Evolutionary conservation across 2,888 invertebrate genomes (phyloP), one percentile per base, ranked within the genome.

Genomic region (Microplitis manilae): DNA sequence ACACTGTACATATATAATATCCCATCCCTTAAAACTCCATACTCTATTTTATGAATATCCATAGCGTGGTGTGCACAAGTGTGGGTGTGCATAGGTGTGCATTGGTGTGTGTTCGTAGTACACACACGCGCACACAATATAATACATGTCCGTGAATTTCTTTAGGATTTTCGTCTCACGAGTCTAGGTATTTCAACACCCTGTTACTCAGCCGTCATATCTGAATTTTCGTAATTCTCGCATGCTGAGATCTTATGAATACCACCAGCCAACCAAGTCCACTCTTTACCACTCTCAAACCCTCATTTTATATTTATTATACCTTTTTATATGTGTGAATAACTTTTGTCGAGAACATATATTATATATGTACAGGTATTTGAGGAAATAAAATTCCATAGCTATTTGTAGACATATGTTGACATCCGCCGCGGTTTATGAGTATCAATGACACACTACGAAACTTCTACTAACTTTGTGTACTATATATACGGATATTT

Each of bases 81-180:
- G 30, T 30, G 30, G 30, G 30, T 30, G 30, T 30, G 30, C 30
- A 30, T 20, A 20, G 20, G 20, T 20, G 17, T 17, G 17, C 17
- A 17, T 20, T 20, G 20, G 20, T 20, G 30, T 30, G 30, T 30
- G 30, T 30, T 30, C 4, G 30, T 30, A 30, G 4, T 30, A 30
- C 30, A 30, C 30, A 30, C 30, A 30, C 30, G 4, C 30, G 5
- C 67, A 59, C 59, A 59, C 13, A n/a, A 67, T 30, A 30, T 30
- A 30, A 30, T 30, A 30, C 30, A n/a, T 67, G 40, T 68, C 41
- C 39, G 15, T 50, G 41, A 64, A 73, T 73, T 67, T 73, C 73
- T 73, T 73, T 15, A 59, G 15, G 15, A 50, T 13, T 67, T 73
- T 41, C 73, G 64, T 73, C 65, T 71, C 60, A 69, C 30, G 30